Evolutionary conservation across 1,140 invertebrate genomes (phyloP).

Genomic region (Copidosoma floridanum): DNA sequence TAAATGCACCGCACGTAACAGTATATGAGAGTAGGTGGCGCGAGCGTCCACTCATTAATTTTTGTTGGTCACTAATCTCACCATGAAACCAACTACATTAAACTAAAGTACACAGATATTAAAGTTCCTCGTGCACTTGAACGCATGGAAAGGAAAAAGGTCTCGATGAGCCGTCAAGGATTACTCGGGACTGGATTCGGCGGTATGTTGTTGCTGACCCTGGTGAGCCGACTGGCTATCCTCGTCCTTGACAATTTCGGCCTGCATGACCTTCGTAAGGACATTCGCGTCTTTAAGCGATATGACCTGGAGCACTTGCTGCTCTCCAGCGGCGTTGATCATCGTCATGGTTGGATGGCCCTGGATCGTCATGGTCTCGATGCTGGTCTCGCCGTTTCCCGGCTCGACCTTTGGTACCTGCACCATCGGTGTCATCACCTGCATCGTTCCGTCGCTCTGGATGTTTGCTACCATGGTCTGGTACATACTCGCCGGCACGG

Average conservation of each 20-base stretch:
- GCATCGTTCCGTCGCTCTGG: slow-evolving; percentile 76
- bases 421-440: slow-evolving; percentile 77
- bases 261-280: slow-evolving; percentile 74
- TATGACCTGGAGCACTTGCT: slow-evolving; percentile 78
- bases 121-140: too few relatives aligned
- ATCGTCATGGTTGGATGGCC: slow-evolving; percentile 73
- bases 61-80: too few relatives aligned
- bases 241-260: slow-evolving; percentile 58
- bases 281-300: slow-evolving; percentile 78
- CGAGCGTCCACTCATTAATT: too few relatives aligned
- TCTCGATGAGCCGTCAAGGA: too few relatives aligned
- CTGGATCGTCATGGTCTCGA: slow-evolving; percentile 63
- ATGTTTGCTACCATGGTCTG: slow-evolving; percentile 94
- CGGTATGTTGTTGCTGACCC: slow-evolving; percentile 49
- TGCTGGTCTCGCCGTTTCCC: slow-evolving; percentile 68
- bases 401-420: slow-evolving; percentile 70
- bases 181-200: slow-evolving; percentile 53
- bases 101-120: too few relatives aligned
- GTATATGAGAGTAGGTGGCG: slow-evolving; percentile 9
- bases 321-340: slow-evolving; percentile 68
- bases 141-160: not conserved
- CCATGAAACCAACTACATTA: too few relatives aligned
- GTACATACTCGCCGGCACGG: slow-evolving; percentile 93
- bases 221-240: slow-evolving; percentile 51
- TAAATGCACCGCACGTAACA: slow-evolving; percentile 15